A percentile compares a stretch with the other conserved stretches of the same genome.
These are phyloP conservation scores for Cherax destructor DNA, from an alignment of 1,140 invertebrate genomes.

Conservation along the genomic window DNA sequence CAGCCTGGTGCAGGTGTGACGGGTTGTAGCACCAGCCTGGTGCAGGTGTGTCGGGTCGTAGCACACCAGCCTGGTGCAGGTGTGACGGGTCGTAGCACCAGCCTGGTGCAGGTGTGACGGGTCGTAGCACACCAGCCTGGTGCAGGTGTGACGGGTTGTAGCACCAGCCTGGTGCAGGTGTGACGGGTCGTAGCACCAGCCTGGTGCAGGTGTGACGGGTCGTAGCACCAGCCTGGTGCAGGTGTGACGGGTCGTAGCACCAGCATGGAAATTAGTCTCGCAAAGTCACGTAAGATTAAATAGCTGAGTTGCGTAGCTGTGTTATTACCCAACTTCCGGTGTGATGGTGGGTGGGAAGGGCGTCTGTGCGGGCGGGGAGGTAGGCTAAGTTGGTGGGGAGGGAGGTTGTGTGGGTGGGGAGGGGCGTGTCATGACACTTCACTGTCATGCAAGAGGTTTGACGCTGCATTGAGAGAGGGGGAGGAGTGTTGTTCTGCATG, in stretches of 20 bases:
- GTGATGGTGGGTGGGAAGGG: conserved; percentile 9
- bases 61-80: no score
- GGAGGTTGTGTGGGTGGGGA: not conserved
- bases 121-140: no score
- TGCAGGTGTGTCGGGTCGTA: no score
- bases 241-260: not conserved
- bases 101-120: not conserved
- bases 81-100: no score
- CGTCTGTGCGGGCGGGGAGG: not conserved
- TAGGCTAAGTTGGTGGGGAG: not conserved
- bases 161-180: no score
- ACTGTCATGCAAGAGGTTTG: no score
- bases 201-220: not conserved
- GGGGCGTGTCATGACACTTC: not conserved
- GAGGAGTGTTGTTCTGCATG: not conserved
- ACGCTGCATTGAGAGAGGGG: no score
- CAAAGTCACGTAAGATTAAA: conserved; percentile 59
- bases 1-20: no score
- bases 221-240: not conserved
- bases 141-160: not conserved
- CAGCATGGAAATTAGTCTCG: conserved; percentile 37
- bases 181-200: no score
- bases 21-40: no score
- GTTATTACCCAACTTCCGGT: conserved; percentile 41
- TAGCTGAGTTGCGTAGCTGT: conserved; percentile 23